These are phyloP conservation scores for Zootoca vivipara DNA, from an alignment of 2,113 vertebrate genomes.

Conservation along the genomic window DNA sequence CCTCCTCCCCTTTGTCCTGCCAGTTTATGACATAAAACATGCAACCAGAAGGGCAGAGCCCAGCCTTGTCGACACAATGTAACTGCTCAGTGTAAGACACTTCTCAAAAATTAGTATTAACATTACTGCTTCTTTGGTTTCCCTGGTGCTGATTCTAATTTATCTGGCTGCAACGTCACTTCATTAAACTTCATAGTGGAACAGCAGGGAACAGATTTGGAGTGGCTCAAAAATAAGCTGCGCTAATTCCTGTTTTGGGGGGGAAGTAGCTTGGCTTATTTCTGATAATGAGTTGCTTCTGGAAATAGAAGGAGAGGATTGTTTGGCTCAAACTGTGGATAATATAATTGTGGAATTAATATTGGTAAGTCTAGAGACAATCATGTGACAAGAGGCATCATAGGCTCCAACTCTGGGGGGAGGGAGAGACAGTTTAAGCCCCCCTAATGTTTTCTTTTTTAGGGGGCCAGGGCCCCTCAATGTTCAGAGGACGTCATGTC, in stretches of 20 bases:
- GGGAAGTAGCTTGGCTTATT: neutral
- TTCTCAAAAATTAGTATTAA: neutral
- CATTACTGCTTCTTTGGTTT: neutral
- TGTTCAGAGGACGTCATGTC: no score
- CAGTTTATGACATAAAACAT: neutral
- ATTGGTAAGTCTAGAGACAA: neutral
- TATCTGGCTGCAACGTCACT: neutral
- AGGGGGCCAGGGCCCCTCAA: no score
- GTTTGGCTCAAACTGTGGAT: neutral
- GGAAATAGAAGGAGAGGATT: neutral
- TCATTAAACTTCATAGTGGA: neutral
- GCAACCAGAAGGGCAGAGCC: neutral
- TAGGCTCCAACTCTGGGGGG: no score
- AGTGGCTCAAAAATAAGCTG: neutral
- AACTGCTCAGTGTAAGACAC: neutral
- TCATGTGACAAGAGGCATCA: no score
- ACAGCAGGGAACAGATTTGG: neutral
- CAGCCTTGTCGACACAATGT: neutral
- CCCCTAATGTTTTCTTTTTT: no score
- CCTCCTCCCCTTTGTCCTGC: no score
- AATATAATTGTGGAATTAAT: neutral
- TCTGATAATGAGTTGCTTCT: neutral
- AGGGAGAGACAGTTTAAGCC: no score
- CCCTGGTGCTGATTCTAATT: neutral
- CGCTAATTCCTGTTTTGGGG: neutral